Evolutionary conservation across 2,113 vertebrate species (phyloP).

Genomic region (Dicaeum eximium): DNA sequence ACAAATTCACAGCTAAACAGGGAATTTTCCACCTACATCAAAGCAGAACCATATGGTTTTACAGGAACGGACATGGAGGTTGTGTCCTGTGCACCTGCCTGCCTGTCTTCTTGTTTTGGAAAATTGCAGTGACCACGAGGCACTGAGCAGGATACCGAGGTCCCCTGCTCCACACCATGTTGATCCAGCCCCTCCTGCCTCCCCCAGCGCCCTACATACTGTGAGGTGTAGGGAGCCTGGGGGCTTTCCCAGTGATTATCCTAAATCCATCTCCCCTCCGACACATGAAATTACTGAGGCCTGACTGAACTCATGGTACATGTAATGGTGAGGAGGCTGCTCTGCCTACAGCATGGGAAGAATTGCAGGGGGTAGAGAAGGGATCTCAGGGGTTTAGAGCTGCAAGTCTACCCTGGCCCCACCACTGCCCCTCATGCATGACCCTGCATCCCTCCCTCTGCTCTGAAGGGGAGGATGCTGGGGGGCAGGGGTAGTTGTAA

Average conservation of each 20-base stretch:
- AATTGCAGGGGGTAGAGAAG: fast-evolving
- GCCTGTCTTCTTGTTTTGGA: not conserved
- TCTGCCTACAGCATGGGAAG: not conserved
- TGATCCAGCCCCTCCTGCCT: not conserved
- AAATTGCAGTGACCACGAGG: not conserved
- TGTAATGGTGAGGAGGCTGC: not conserved
- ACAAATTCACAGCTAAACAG: not conserved
- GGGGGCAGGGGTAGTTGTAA: not conserved
- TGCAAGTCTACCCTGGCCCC: not conserved
- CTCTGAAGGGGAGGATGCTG: not conserved
- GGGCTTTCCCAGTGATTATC: not conserved
- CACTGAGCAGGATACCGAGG: not conserved
- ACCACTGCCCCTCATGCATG: not conserved
- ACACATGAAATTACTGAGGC: not conserved
- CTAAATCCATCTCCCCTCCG: not conserved
- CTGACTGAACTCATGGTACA: not conserved
- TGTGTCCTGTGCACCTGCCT: not conserved
- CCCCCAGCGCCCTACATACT: fast-evolving
- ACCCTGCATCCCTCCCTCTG: not conserved
- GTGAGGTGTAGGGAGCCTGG: not conserved
- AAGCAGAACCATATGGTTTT: not conserved
- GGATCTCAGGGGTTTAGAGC: not conserved
- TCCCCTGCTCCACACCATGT: not conserved
- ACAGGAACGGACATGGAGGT: not conserved
- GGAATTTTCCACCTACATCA: constrained; percentile 61